Evolutionary conservation across 2,113 vertebrate species (phyloP), one percentile per base, ranked within the genome.

Genomic region (pig (Sus scrofa)): DNA sequence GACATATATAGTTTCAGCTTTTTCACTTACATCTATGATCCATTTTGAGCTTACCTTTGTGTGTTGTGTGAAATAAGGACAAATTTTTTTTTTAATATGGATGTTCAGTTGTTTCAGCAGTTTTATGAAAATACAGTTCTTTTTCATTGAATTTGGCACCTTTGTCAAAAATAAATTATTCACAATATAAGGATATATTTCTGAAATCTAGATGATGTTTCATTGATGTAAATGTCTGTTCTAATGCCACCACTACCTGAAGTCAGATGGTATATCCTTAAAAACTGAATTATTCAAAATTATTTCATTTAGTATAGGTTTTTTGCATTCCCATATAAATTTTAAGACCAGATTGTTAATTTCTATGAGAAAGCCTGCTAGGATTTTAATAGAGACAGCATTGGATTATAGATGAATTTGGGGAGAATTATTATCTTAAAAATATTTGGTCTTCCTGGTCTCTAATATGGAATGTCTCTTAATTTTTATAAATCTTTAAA

Each of bases 151-250:
- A 52, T 74, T 93, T 70, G 27, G 2, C 5, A 50, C 1, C 1
- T 89, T 81, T 54, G 27, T 84, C 14, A 74, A 86, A 94, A 93
- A 58, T 81, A 85, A 81, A 50, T 85, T 83, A 77, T 34, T n/a
- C 34, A 3, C 68, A 81, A 86, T 63, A 39, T 83, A 60, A 89
- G 14, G 2, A 24, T 90, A 52, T 54, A 65, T 91, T 70, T 87
- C 37, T 60, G 6, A 19, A 73, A 9, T 44, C 26, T 65, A 44
- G 7, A 50, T 86, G 83, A n/a, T 44, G 19, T 84, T 92, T 86
- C 34, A 71, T 26, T 82, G 67, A 86, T 75, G 9, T 65, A 16
- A 34, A 39, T 22, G 7, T 39, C 20, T 95, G 4, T 62, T 74
- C 22, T 89, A 32, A 75, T 16, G 58, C 15, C 16, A 82, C 14